Evolutionary conservation across 2,797 vertebrate genomes (phyloP).

Genomic region (Gorsachius magnificus): DNA sequence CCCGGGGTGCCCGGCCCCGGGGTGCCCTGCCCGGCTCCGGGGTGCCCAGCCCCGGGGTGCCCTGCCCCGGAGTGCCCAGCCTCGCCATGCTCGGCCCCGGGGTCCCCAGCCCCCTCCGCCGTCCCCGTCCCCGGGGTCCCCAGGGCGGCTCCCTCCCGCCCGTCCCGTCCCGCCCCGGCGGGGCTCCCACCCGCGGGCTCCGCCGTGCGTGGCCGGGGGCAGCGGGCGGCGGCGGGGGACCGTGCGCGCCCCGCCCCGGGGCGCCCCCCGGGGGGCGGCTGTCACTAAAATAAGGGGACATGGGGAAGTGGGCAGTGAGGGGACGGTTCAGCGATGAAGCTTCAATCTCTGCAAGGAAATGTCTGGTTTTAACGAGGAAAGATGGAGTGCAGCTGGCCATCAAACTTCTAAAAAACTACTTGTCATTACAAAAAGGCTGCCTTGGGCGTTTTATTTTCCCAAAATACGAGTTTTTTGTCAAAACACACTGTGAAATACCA

Average conservation of each 20-base stretch:
- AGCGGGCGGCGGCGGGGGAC: too few relatives aligned
- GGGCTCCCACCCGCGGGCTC: background rate
- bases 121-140: too few relatives aligned
- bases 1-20: background rate
- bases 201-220: too few relatives aligned
- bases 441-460: background rate
- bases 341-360: accelerated
- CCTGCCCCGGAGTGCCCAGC: background rate
- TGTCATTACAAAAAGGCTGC: background rate
- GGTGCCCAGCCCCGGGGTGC: background rate
- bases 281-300: accelerated
- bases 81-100: too few relatives aligned
- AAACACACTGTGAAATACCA: background rate
- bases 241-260: too few relatives aligned
- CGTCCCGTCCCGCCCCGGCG: too few relatives aligned
- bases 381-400: accelerated
- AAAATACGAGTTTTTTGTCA: background rate
- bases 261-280: background rate
- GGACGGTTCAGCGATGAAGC: accelerated
- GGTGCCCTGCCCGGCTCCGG: background rate
- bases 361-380: accelerated
- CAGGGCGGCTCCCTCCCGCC: too few relatives aligned
- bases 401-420: accelerated
- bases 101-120: too few relatives aligned
- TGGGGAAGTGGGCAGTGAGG: background rate